Percentiles rank a stretch among this genome's conserved stretches.
phyloP scores from a whole-genome alignment of 2,113 vertebrate genomes.

The cattle (Bos taurus) region ARS-UCD2.0 NC_037346.1:42319501-42320000 shows the following conservation, averaged over 20 bases:
- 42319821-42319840: background rate
- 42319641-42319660: background rate
- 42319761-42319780: background rate
- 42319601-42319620: background rate
- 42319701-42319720: background rate
- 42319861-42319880: background rate
- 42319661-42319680: rapidly evolving
- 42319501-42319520: background rate
- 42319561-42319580: background rate
- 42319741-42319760: too few species aligned
- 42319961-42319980: slow-evolving; percentile 33
- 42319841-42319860: background rate
- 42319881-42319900: background rate
- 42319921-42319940: background rate
- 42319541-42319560: background rate
- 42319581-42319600: background rate
- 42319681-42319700: background rate
- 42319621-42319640: rapidly evolving
- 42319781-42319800: background rate
- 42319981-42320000: slow-evolving; percentile 52
- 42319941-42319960: background rate
- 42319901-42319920: background rate
- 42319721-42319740: background rate
- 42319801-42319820: background rate
- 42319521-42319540: background rate